phyloP scores from a whole-genome alignment of 1,140 invertebrate species.

The Aphelinus atriplicis region DNA sequence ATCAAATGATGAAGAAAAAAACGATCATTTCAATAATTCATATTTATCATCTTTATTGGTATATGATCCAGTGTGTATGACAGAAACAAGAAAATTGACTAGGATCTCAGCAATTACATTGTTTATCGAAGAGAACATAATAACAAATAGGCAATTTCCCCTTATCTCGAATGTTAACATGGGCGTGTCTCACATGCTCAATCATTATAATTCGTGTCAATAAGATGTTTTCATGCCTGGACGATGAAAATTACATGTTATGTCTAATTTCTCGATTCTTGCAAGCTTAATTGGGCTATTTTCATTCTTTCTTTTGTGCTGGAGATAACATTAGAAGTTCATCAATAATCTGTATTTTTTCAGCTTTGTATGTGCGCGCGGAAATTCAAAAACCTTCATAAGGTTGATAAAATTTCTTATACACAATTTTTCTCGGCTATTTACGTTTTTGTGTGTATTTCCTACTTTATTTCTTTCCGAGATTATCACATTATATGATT shows the following conservation, averaged over 20 bases:
- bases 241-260: no score
- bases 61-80: constrained; percentile 33
- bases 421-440: constrained; percentile 17
- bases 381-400: no score
- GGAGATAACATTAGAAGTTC: constrained; percentile 9
- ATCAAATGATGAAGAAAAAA: constrained; percentile 35
- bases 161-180: not conserved
- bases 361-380: no score
- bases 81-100: constrained; percentile 35
- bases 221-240: not conserved
- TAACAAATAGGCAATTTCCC: constrained; percentile 15
- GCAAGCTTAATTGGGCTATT: constrained; percentile 16
- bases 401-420: constrained; percentile 3
- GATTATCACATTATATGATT: constrained; percentile 41
- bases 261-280: constrained; percentile 22
- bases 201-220: not conserved
- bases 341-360: not conserved
- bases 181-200: not conserved
- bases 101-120: constrained; percentile 26
- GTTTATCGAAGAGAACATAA: constrained; percentile 29
- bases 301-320: constrained; percentile 3
- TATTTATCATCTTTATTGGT: constrained; percentile 28
- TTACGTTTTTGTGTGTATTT: constrained; percentile 10
- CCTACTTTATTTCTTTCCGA: constrained; percentile 26
- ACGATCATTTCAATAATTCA: constrained; percentile 28